Percentiles rank a stretch among this genome's conserved stretches.
phyloP scores from a whole-genome alignment of 2,888 invertebrate species.

The Eurytoma adleriae region DNA sequence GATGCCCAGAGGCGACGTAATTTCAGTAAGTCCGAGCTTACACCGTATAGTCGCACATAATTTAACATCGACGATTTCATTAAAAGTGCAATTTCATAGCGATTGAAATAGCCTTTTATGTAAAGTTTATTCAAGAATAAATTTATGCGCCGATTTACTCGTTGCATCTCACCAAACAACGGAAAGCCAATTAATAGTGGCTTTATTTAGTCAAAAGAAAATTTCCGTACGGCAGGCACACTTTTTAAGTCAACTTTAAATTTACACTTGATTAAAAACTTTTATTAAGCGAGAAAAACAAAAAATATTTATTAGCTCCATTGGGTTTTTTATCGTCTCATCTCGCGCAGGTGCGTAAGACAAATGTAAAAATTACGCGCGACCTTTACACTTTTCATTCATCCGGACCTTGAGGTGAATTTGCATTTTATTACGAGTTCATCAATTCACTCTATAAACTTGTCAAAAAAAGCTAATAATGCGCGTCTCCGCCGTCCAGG shows the following conservation, averaged over 20 bases:
- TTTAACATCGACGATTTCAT: neutral
- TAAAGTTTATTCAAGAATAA: no score
- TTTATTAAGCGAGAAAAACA: no score
- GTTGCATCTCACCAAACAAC: no score
- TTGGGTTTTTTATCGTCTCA: no score
- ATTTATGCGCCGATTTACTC: no score
- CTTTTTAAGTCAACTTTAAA: no score
- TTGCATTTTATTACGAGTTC: constrained; percentile 13
- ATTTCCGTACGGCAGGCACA: no score
- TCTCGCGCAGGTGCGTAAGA: no score
- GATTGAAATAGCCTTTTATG: neutral
- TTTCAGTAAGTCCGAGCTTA: neutral
- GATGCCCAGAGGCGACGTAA: constrained; percentile 24
- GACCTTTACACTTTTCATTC: neutral
- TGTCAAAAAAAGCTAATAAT: constrained; percentile 17
- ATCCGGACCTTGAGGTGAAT: constrained; percentile 10
- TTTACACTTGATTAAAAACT: no score
- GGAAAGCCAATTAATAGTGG: no score
- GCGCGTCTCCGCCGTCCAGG: neutral
- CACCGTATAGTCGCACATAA: neutral
- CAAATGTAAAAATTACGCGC: constrained; percentile 5
- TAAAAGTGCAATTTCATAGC: neutral
- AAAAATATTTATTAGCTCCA: no score
- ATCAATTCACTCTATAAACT: constrained; percentile 33
- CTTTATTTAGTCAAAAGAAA: no score